phyloP scores from a whole-genome alignment of 2,797 vertebrate species.

The Pachyuromys duprasi region DNA sequence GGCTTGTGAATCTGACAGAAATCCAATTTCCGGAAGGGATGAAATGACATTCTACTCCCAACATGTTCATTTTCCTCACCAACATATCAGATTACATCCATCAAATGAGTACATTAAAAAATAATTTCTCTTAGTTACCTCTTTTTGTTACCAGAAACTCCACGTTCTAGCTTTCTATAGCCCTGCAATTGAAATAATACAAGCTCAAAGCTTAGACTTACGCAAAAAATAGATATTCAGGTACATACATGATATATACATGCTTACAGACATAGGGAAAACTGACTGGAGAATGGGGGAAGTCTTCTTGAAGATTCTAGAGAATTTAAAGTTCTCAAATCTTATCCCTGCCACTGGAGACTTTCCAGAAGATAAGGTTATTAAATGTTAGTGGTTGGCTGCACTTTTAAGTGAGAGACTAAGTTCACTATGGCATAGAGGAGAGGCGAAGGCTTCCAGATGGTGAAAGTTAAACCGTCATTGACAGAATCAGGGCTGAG shows the following conservation, averaged over 20 bases:
- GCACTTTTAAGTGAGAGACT: background rate
- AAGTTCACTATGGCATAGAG: background rate
- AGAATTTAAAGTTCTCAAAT: conserved; percentile 35
- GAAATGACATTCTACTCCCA: background rate
- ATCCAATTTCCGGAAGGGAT: conserved; percentile 25
- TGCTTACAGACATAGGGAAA: background rate
- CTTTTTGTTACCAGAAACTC: background rate
- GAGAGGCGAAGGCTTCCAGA: background rate
- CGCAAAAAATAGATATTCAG: background rate
- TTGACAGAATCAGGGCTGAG: conserved; percentile 1
- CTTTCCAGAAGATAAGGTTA: background rate
- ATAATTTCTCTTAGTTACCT: background rate
- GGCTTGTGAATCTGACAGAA: background rate
- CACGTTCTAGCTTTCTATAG: background rate
- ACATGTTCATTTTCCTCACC: background rate
- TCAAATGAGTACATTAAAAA: conserved; percentile 2
- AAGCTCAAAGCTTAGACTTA: background rate
- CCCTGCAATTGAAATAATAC: background rate
- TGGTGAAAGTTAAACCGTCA: background rate
- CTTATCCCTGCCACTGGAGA: background rate
- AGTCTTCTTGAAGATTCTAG: background rate
- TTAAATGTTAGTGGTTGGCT: background rate
- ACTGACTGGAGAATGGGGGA: background rate
- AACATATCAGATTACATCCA: background rate
- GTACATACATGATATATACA: background rate